These are phyloP conservation scores for Rhinoderma darwinii DNA, from an alignment of 2,113 vertebrate species.

Conservation along the genomic window DNA sequence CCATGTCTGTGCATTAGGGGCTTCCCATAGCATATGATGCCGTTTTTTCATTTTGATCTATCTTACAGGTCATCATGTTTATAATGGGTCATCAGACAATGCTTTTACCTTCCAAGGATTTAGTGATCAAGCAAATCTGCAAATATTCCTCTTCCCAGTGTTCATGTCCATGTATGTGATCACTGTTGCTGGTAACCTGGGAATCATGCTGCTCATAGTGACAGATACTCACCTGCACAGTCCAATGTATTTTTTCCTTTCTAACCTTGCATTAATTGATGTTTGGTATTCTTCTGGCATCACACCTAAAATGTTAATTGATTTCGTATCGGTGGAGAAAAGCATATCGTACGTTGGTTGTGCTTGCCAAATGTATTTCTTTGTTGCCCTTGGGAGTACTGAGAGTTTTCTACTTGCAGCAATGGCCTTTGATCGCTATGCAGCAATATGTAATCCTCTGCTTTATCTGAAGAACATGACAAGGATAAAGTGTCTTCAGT, in stretches of 20 bases:
- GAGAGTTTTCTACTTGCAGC: slow-evolving; percentile 21
- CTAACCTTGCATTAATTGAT: slow-evolving; percentile 29
- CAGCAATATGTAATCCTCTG: slow-evolving; percentile 13
- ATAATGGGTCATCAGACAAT: background rate
- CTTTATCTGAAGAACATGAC: slow-evolving; percentile 1
- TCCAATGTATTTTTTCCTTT: slow-evolving; percentile 38
- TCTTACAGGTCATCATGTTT: background rate
- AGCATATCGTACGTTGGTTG: slow-evolving; percentile 28
- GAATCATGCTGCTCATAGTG: background rate
- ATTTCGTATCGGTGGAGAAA: background rate
- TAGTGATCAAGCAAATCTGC: background rate
- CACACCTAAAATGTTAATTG: slow-evolving; percentile 5
- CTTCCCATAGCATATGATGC: background rate
- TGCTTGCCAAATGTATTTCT: slow-evolving; percentile 23
- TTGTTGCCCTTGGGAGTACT: background rate
- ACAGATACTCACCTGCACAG: slow-evolving; percentile 8
- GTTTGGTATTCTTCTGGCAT: slow-evolving; percentile 15
- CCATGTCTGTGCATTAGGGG: background rate
- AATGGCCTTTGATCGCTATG: slow-evolving; percentile 40
- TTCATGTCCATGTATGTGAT: slow-evolving; percentile 35
- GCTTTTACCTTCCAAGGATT: background rate
- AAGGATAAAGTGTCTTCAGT: background rate
- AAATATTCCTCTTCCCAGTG: background rate
- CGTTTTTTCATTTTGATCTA: background rate
- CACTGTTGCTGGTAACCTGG: slow-evolving; percentile 26